These are phyloP conservation scores for Taxidea taxus DNA, from an alignment of 2,113 vertebrate species.

Conservation along the genomic window DNA sequence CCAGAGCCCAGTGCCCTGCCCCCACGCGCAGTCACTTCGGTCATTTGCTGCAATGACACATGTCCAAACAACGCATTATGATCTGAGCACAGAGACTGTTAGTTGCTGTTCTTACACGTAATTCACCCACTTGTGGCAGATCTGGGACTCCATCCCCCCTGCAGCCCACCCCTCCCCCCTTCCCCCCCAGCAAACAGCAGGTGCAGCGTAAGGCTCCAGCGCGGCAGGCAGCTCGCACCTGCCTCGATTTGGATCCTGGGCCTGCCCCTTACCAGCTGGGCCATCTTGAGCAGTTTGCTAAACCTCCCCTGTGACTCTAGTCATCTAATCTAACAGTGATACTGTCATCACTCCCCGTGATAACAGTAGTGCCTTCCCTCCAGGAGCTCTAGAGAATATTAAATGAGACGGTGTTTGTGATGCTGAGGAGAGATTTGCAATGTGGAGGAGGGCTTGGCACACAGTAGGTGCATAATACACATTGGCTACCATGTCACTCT, in stretches of 20 bases:
- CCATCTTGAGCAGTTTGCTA: background rate
- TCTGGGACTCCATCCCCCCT: background rate
- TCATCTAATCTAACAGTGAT: too few relatives aligned
- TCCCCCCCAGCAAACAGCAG: background rate
- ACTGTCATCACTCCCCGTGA: too few relatives aligned
- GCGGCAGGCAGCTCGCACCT: too few relatives aligned
- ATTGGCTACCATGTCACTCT: background rate
- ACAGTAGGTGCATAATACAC: background rate
- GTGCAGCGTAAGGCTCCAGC: background rate
- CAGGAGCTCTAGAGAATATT: background rate
- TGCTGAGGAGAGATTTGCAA: too few relatives aligned
- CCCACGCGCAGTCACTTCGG: background rate
- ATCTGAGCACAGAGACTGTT: background rate
- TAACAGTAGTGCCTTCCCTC: background rate
- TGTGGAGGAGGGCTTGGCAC: background rate
- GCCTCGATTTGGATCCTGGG: background rate
- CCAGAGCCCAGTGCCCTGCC: too few relatives aligned
- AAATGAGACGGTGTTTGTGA: background rate
- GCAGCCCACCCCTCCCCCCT: accelerated
- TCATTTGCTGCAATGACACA: background rate
- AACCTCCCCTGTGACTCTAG: background rate
- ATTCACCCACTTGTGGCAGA: background rate
- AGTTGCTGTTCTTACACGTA: background rate
- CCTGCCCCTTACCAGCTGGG: background rate
- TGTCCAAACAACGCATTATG: background rate